Conservation (phyloP, 2,888 invertebrate genomes). For the Lepidonotus clava region DNA sequence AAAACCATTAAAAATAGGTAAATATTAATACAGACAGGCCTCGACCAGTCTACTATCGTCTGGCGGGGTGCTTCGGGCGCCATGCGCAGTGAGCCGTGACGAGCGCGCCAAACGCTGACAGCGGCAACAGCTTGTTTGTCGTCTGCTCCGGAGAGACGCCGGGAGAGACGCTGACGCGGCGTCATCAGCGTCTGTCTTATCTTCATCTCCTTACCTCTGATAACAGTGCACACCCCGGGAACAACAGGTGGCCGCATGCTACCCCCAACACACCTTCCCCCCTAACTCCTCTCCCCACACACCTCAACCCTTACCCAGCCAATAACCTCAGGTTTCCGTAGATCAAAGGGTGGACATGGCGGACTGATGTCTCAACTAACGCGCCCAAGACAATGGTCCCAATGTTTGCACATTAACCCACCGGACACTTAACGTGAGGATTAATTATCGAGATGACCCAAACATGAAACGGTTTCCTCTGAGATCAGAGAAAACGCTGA, state of each 20-base stretch:
- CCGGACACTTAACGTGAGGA: background rate
- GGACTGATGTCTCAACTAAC: background rate
- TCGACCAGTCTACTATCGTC: background rate
- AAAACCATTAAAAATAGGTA: background rate
- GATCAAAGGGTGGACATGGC: background rate
- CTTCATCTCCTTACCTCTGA: background rate
- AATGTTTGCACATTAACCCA: background rate
- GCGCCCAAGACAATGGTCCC: background rate
- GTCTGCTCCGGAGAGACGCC: background rate
- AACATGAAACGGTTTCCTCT: too few relatives aligned
- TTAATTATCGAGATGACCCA: too few relatives aligned
- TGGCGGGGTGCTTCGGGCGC: background rate
- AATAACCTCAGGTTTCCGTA: too few relatives aligned
- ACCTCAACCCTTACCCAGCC: background rate
- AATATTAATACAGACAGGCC: background rate
- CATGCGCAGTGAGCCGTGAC: background rate
- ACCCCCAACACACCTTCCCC: background rate
- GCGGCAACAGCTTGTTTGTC: conserved; percentile 8
- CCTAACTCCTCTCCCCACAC: background rate
- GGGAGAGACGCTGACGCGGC: background rate
- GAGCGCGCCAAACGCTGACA: conserved; percentile 5
- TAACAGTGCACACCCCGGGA: background rate
- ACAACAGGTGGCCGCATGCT: background rate
- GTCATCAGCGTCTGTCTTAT: background rate
- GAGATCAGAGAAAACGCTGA: too few relatives aligned